Evolutionary conservation across 2,113 vertebrate genomes (phyloP).

Genomic region (Pelecanus crispus): DNA sequence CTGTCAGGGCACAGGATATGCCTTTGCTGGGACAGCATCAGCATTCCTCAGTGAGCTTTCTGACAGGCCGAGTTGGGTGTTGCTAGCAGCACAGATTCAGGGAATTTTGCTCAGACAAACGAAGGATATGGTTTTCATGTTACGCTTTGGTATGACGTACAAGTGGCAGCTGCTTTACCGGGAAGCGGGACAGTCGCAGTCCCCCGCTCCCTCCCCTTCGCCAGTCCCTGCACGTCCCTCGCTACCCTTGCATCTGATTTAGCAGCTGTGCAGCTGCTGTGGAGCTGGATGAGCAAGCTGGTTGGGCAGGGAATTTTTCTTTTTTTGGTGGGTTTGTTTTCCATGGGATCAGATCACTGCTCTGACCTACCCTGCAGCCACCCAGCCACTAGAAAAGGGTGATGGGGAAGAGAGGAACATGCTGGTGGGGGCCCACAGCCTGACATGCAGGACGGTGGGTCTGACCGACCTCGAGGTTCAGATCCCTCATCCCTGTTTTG

Average conservation of each 20-base stretch:
- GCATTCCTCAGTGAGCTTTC: background rate
- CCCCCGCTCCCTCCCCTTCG: background rate
- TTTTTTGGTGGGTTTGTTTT: background rate
- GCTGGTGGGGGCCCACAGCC: background rate
- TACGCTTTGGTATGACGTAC: background rate
- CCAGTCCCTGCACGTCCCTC: background rate
- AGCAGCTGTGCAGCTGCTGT: background rate
- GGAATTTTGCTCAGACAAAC: background rate
- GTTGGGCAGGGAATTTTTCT: background rate
- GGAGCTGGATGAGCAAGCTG: background rate
- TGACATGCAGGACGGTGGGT: background rate
- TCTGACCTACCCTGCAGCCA: background rate
- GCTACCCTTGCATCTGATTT: background rate
- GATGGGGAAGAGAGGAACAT: background rate
- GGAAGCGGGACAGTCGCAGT: background rate
- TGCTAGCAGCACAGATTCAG: background rate
- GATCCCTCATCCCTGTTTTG: background rate
- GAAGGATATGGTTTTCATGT: background rate
- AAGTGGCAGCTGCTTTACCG: background rate
- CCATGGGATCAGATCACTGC: background rate
- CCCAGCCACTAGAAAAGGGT: background rate
- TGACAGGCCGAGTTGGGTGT: fast-evolving
- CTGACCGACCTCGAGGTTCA: background rate
- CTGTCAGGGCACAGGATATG: background rate
- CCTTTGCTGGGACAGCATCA: background rate